Evolutionary conservation across 2,888 invertebrate genomes (phyloP).

Genomic region (Cantharis nigra): DNA sequence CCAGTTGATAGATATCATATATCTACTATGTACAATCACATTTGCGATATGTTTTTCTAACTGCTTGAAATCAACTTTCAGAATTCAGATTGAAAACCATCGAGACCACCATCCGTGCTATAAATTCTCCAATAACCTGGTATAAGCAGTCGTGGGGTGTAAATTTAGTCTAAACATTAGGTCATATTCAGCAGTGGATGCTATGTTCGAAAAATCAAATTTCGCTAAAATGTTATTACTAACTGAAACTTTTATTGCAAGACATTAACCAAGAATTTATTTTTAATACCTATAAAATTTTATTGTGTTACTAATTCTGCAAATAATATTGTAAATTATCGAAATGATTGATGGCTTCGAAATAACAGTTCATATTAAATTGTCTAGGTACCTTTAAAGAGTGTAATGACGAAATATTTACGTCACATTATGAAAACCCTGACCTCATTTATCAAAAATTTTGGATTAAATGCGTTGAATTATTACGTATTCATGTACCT

Average conservation of each 20-base stretch:
- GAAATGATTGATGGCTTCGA: background rate
- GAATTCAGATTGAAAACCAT: background rate
- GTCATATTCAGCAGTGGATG: too few species aligned
- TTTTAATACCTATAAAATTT: background rate
- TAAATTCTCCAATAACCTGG: too few species aligned
- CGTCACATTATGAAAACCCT: background rate
- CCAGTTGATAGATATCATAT: background rate
- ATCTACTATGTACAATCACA: background rate
- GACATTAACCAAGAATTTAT: background rate
- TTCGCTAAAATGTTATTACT: too few species aligned
- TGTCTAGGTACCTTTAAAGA: background rate
- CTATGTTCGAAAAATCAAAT: too few species aligned
- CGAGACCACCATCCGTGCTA: background rate
- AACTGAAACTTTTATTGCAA: background rate
- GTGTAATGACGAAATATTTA: background rate
- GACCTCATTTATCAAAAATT: background rate
- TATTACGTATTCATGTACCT: background rate
- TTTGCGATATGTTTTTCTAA: background rate
- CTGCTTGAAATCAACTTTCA: background rate
- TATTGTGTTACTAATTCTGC: background rate
- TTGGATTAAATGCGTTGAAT: background rate
- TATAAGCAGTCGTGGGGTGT: too few species aligned
- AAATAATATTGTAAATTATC: background rate
- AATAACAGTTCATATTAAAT: background rate
- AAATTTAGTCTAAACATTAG: too few species aligned